Evolutionary conservation across 2,888 invertebrate genomes (phyloP).

Genomic region (Drosophila koepferae): DNA sequence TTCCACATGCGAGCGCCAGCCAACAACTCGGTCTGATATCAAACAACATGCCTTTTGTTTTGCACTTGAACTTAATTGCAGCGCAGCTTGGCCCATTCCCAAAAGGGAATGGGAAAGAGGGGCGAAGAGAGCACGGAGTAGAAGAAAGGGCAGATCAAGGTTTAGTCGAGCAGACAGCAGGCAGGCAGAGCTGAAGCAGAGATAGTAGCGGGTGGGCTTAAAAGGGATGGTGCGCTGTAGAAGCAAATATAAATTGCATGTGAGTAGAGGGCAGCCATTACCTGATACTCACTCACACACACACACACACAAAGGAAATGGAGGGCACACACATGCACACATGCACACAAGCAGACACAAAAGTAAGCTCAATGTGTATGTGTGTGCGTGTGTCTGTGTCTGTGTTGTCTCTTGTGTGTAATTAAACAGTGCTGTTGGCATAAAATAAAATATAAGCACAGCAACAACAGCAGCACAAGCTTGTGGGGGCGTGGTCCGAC

Average conservation of each 20-base stretch:
- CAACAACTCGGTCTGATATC: slow-evolving; percentile 61
- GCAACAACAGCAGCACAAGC: slow-evolving; percentile 7
- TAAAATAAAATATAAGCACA: slow-evolving; percentile 80
- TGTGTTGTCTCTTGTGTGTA: slow-evolving; percentile 76
- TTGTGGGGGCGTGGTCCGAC: not conserved
- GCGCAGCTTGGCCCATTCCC: slow-evolving; percentile 33
- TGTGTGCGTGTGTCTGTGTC: slow-evolving; percentile 9
- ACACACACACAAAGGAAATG: slow-evolving; percentile 33
- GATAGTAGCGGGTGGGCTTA: slow-evolving; percentile 9
- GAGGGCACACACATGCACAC: slow-evolving; percentile 38
- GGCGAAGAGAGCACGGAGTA: not conserved
- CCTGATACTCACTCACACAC: slow-evolving; percentile 56
- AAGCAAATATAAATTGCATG: slow-evolving; percentile 76
- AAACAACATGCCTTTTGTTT: slow-evolving; percentile 79
- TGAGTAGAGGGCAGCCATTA: slow-evolving; percentile 75
- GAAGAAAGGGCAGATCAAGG: slow-evolving; percentile 34
- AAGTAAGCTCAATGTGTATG: slow-evolving; percentile 35
- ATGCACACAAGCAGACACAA: not conserved
- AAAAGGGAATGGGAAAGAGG: not conserved
- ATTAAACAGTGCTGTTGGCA: slow-evolving; percentile 81
- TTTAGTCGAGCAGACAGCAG: slow-evolving; percentile 42
- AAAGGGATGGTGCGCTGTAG: slow-evolving; percentile 11
- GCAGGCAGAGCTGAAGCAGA: not conserved
- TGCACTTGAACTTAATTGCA: slow-evolving; percentile 79
- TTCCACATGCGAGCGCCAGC: slow-evolving; percentile 45